phyloP scores from a whole-genome alignment of 1,140 invertebrate genomes.

The Lysiphlebus fabarum region DNA sequence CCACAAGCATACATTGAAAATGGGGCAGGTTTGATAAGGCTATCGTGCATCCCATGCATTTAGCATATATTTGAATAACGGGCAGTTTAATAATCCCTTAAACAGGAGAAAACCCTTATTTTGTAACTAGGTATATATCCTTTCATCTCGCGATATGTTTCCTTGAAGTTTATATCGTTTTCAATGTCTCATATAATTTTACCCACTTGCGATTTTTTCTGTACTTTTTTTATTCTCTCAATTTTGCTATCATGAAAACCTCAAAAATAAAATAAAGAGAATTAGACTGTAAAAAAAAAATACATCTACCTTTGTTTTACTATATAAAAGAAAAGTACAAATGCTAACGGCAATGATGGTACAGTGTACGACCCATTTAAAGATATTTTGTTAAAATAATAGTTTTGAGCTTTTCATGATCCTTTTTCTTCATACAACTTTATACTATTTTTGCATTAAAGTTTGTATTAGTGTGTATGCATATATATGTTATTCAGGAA shows the following conservation, averaged over 20 bases:
- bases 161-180: conserved; percentile 36
- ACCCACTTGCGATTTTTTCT: not conserved
- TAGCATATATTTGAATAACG: conserved; percentile 59
- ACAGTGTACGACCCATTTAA: conserved; percentile 44
- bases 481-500: conserved; percentile 1
- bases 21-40: conserved; percentile 52
- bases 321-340: not conserved
- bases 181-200: not conserved
- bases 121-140: conserved; percentile 54
- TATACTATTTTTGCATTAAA: conserved; percentile 21
- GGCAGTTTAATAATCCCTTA: conserved; percentile 55
- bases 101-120: conserved; percentile 50
- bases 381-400: conserved; percentile 58
- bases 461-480: not conserved
- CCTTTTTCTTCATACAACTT: conserved; percentile 18
- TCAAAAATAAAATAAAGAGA: too few relatives aligned
- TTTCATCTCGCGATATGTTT: conserved; percentile 50
- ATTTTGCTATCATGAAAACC: too few relatives aligned
- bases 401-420: conserved; percentile 39
- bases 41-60: conserved; percentile 53
- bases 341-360: conserved; percentile 12
- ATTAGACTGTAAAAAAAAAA: too few relatives aligned
- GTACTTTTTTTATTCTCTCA: too few relatives aligned
- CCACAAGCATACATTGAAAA: not conserved
- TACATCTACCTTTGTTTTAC: too few relatives aligned